Evolutionary conservation across 2,797 vertebrate genomes (phyloP).

Genomic region (Ctenochaetus hawaiiensis): DNA sequence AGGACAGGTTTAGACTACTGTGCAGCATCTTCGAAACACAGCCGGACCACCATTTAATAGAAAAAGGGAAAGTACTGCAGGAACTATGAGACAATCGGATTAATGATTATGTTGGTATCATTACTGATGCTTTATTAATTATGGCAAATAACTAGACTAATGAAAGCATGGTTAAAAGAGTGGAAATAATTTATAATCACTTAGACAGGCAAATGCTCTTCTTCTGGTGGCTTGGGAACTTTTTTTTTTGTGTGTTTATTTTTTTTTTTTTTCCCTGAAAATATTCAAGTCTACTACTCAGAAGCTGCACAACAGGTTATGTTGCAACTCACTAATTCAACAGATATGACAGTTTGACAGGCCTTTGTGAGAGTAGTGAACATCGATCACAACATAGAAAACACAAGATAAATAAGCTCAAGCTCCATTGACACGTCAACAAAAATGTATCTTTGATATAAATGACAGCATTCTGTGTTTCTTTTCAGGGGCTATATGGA

Average conservation of each 20-base stretch:
- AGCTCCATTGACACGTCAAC: constrained; percentile 71
- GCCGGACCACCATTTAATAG: constrained; percentile 57
- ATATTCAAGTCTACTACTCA: constrained; percentile 59
- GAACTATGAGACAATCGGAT: constrained; percentile 41
- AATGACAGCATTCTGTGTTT: constrained; percentile 69
- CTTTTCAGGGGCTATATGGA: constrained; percentile 67
- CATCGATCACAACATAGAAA: constrained; percentile 81
- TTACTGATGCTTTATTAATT: constrained; percentile 49
- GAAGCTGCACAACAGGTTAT: constrained; percentile 70
- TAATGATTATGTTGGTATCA: constrained; percentile 34
- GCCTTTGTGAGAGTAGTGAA: constrained; percentile 77
- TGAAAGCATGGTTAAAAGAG: constrained; percentile 37
- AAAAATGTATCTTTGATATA: constrained; percentile 71
- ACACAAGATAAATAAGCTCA: constrained; percentile 81
- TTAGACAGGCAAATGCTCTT: constrained; percentile 63
- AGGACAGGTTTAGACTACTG: constrained; percentile 59
- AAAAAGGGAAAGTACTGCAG: constrained; percentile 47
- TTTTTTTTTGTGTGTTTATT: constrained; percentile 49
- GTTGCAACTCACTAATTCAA: constrained; percentile 68
- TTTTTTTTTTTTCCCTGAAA: constrained; percentile 41
- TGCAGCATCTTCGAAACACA: constrained; percentile 62
- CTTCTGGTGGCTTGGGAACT: constrained; percentile 76
- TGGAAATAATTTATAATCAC: constrained; percentile 42
- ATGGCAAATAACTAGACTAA: constrained; percentile 44
- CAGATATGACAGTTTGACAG: constrained; percentile 75